Base-by-base conservation (phyloP, 2,888 invertebrate genomes). In the Lypha dubia region DNA sequence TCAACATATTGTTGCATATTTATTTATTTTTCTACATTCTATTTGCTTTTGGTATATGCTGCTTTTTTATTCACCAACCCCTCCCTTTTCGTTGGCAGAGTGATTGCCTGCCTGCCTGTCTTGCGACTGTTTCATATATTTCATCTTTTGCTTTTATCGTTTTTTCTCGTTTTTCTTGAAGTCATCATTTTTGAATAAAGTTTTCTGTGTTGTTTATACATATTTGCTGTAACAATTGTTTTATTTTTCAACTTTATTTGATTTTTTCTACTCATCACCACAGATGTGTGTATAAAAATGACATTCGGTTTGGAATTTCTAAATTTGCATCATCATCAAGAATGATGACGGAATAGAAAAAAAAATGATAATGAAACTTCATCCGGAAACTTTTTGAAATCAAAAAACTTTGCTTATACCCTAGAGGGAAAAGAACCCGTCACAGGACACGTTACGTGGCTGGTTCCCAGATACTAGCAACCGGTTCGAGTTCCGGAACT, bases 1-100 rank as follows among this genome's bases (percentile, higher is more conserved):
- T 38, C 46, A 73, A 84, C 80, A 77, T 77, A 80, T 74, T 77
- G 76, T 80, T 84, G 73, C 15, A 49, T 56, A 44, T 84, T 62
- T 77, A 73, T 73, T 80, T 76, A 62, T 41, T 80, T 68, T 68
- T 53, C 28, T 41, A 49, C 22, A 46, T n/a, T n/a, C n/a, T 49
- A 35, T 73, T 67, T 80, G 28, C 51, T 46, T 71, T 22, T 76
- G 65, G 67, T 62, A 73, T 35, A 24, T 24, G 22, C 65, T 67
- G 68, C 9, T 15, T 28, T n/a, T 28, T n/a, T 38, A 28, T 20
- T 62, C 11, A 38, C 35, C 35, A 38, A 2, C 38, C 20, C 24
- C 11, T 24, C 41, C 35, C 11, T 11, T n/a, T n/a, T n/a, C n/a
- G 28, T 28, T 38, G 11, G 1, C 13, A 9, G 1, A 38, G 3